Evolutionary conservation across 2,888 invertebrate species (phyloP).

Genomic region (Allygus modestus): DNA sequence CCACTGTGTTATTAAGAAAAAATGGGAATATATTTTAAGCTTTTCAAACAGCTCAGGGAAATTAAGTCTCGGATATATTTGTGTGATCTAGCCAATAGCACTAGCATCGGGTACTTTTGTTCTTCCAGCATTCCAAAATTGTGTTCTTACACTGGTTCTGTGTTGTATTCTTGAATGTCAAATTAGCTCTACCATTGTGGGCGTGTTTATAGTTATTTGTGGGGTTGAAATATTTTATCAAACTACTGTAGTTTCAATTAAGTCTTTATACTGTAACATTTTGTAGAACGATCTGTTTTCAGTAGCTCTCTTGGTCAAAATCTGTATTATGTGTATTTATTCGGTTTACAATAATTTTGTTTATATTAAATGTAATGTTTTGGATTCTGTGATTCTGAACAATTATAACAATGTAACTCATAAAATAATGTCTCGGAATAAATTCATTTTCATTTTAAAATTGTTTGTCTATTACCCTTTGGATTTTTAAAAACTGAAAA

Average conservation of each 20-base stretch:
- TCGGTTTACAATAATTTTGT: neutral
- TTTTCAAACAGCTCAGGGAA: conserved; percentile 27
- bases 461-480: neutral
- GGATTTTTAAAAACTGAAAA: too few species aligned
- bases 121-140: conserved; percentile 14
- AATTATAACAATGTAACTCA: neutral
- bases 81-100: neutral
- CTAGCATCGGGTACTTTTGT: neutral
- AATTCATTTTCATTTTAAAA: conserved; percentile 10
- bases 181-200: conserved; percentile 5
- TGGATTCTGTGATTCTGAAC: neutral
- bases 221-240: neutral
- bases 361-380: neutral
- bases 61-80: neutral
- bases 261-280: neutral
- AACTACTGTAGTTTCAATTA: neutral
- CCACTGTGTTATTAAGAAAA: neutral
- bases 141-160: neutral
- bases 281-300: neutral
- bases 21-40: neutral
- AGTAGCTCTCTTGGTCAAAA: neutral
- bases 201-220: neutral
- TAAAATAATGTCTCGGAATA: neutral
- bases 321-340: neutral
- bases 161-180: neutral